Conservation (phyloP, 2,113 vertebrate species). For the Pterocles burchelli region DNA sequence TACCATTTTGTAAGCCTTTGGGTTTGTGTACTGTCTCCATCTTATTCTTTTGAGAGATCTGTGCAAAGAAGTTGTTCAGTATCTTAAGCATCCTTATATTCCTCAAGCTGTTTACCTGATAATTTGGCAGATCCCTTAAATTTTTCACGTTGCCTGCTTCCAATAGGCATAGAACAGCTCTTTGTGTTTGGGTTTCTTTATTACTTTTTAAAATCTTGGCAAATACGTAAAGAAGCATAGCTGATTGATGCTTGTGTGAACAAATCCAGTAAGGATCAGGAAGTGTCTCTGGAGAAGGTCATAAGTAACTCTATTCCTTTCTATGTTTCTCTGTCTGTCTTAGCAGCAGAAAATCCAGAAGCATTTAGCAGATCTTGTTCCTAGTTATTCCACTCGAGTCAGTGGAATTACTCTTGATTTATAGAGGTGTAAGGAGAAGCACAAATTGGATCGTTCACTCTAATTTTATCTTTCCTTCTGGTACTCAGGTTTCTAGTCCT, state of each 20-base stretch:
- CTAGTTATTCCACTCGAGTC: conserved; percentile 25
- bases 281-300: background rate
- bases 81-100: background rate
- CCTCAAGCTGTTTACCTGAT: background rate
- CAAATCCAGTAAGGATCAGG: background rate
- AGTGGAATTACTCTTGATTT: conserved; percentile 42
- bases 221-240: background rate
- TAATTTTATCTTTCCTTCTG: conserved; percentile 15
- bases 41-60: background rate
- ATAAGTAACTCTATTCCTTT: background rate
- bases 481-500: background rate
- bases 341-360: background rate
- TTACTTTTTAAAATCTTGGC: background rate
- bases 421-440: background rate
- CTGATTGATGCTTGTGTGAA: background rate
- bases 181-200: background rate
- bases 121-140: background rate
- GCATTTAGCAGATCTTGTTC: conserved; percentile 13
- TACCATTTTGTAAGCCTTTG: background rate
- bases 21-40: background rate
- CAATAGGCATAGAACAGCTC: background rate
- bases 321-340: background rate
- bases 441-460: background rate
- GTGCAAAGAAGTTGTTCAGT: background rate
- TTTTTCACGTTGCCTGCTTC: background rate